Conservation (phyloP, 2,797 vertebrate genomes). For the Enteromius viviparus region DNA sequence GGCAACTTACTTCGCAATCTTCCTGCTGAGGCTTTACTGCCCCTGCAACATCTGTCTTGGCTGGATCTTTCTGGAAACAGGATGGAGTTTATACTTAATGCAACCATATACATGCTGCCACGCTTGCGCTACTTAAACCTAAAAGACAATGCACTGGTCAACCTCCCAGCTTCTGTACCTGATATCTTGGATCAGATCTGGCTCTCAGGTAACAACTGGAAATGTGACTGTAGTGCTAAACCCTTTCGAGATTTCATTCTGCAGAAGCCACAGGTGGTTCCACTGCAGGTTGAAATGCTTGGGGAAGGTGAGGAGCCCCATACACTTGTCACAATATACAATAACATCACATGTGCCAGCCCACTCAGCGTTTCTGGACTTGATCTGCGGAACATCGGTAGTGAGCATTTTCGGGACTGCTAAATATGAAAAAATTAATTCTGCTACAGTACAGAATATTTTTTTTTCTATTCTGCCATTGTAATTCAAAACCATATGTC, state of each 20-base stretch:
- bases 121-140: constrained; percentile 87
- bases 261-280: constrained; percentile 78
- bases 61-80: constrained; percentile 83
- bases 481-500: constrained; percentile 1
- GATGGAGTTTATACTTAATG: constrained; percentile 75
- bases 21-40: constrained; percentile 72
- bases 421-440: constrained; percentile 62
- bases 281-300: constrained; percentile 83
- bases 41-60: constrained; percentile 80
- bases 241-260: constrained; percentile 83
- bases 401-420: constrained; percentile 83
- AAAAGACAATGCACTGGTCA: constrained; percentile 82
- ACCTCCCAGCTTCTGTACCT: constrained; percentile 73
- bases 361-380: constrained; percentile 79
- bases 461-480: not conserved
- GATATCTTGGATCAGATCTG: constrained; percentile 86
- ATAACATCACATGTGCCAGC: constrained; percentile 91
- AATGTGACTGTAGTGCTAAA: constrained; percentile 84
- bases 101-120: constrained; percentile 75
- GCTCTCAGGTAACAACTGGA: constrained; percentile 92
- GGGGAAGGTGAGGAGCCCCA: constrained; percentile 86
- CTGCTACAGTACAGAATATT: not conserved
- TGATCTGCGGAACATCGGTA: constrained; percentile 85
- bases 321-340: constrained; percentile 82
- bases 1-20: constrained; percentile 83